Conservation (phyloP, 2,113 vertebrate species). For the Mus spicilegus region DNA sequence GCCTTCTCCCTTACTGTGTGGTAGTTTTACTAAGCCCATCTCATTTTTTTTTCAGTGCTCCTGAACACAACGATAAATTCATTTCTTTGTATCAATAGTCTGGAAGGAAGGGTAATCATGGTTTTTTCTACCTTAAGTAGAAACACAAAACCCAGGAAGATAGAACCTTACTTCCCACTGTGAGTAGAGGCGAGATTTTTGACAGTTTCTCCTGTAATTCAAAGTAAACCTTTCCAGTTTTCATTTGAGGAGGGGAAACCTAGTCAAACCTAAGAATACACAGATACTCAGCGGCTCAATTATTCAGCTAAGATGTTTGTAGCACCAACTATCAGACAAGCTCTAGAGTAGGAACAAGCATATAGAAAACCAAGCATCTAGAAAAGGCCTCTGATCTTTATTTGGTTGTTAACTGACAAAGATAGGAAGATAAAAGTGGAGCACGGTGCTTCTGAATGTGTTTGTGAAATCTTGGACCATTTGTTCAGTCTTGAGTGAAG, state of each 20-base stretch:
- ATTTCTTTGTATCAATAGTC: neutral
- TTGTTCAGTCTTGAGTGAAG: neutral
- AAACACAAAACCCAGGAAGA: neutral
- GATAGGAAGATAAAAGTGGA: neutral
- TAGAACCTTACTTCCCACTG: neutral
- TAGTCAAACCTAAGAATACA: neutral
- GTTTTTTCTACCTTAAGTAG: neutral
- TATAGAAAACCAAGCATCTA: neutral
- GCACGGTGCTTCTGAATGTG: neutral
- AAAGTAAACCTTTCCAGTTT: neutral
- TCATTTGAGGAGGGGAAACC: neutral
- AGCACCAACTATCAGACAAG: neutral
- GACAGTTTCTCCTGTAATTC: neutral
- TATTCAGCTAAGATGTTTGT: neutral
- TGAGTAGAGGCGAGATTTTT: neutral
- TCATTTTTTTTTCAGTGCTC: neutral
- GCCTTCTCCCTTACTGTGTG: neutral
- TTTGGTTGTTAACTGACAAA: neutral
- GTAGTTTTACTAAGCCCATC: neutral
- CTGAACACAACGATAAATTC: slow-evolving; percentile 1
- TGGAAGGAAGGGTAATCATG: neutral
- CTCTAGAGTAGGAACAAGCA: neutral
- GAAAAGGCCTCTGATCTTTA: neutral
- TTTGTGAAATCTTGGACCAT: neutral
- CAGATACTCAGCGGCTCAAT: slow-evolving; percentile 14